phyloP scores from a whole-genome alignment of 2,797 vertebrate species.

The Bufotes viridis region DNA sequence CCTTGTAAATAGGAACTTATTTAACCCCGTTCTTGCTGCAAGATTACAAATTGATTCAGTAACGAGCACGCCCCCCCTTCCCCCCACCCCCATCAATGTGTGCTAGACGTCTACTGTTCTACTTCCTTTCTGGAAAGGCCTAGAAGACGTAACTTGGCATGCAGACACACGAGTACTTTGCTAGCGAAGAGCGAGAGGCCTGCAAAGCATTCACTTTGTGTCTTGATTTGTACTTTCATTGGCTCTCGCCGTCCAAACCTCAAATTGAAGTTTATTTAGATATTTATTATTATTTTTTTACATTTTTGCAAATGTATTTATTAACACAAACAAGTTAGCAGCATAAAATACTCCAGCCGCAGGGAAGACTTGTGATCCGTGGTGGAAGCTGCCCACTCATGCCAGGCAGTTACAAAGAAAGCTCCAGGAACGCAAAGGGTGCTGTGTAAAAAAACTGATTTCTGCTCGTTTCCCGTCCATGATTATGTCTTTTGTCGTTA shows the following conservation, averaged over 20 bases:
- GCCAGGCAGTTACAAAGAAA: conserved; percentile 6
- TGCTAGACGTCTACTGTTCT: conserved; percentile 27
- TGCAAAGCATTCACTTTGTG: conserved; percentile 16
- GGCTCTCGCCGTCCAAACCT: neutral
- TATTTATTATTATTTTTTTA: neutral
- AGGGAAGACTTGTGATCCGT: neutral
- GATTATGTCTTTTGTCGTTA: neutral
- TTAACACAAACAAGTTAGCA: neutral
- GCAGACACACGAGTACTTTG: conserved; percentile 42
- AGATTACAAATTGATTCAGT: neutral
- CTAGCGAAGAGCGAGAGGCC: conserved; percentile 35
- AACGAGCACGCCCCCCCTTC: neutral
- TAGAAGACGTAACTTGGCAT: conserved; percentile 56
- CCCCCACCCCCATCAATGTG: neutral
- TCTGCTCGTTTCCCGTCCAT: neutral
- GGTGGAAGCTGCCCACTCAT: neutral
- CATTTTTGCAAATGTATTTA: neutral
- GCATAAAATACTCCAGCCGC: neutral
- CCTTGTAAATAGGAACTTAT: neutral
- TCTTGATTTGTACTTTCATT: conserved; percentile 9
- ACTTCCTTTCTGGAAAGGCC: conserved; percentile 53
- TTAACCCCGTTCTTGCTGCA: neutral
- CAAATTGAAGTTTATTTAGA: neutral
- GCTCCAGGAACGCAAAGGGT: neutral
- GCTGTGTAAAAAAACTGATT: neutral